phyloP scores from a whole-genome alignment of 2,888 invertebrate species.

The Metopia argyrocephala region DNA sequence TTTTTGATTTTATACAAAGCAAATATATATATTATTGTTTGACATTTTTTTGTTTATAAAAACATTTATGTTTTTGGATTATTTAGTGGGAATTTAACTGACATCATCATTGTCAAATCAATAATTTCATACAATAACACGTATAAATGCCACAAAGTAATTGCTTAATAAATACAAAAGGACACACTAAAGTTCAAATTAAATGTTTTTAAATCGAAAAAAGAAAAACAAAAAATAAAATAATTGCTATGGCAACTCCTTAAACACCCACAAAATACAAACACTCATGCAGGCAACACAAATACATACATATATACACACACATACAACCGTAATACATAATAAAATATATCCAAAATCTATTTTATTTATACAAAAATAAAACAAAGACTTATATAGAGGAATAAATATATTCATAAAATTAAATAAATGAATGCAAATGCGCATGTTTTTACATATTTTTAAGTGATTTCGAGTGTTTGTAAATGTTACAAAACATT shows the following conservation, averaged over 20 bases:
- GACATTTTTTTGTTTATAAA: background rate
- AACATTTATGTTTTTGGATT: background rate
- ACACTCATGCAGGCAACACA: background rate
- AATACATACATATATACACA: background rate
- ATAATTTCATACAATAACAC: background rate
- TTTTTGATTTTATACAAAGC: background rate
- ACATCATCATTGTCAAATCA: background rate
- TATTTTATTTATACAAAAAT: background rate
- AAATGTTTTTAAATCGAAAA: background rate
- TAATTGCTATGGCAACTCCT: conserved; percentile 50
- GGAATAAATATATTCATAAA: conserved; percentile 22
- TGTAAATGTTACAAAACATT: background rate
- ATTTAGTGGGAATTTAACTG: background rate
- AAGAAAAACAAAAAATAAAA: background rate
- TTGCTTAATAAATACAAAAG: background rate
- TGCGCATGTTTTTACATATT: conserved; percentile 54
- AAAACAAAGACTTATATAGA: background rate
- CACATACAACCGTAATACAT: background rate
- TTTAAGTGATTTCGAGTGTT: conserved; percentile 38
- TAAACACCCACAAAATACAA: background rate
- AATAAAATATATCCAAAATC: conserved; percentile 1
- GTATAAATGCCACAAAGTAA: background rate
- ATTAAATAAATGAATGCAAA: conserved; percentile 33
- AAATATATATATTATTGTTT: no score
- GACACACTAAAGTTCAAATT: background rate